A percentile compares a stretch with the other conserved stretches of the same genome.
Conservation (phyloP, 64 coral and sea anemone genomes). For the Montipora sp. region DNA sequence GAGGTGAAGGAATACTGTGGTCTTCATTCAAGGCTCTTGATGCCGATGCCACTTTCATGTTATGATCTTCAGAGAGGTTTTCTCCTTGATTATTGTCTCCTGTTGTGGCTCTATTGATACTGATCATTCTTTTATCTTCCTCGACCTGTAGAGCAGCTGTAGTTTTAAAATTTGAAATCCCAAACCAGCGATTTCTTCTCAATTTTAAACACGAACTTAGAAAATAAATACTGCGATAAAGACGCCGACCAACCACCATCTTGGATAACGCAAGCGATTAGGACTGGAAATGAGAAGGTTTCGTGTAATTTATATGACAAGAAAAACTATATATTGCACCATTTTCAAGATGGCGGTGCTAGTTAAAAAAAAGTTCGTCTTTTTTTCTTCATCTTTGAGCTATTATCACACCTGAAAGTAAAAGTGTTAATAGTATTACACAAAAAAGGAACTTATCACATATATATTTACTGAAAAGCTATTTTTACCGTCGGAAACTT, state of each 20-base stretch:
- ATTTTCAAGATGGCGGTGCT: conserved; percentile 53
- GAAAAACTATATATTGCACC: conserved; percentile 58
- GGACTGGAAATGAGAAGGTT: not conserved
- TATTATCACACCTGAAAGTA: not conserved
- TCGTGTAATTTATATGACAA: not conserved
- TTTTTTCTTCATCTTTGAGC: not conserved
- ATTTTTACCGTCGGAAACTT: not conserved
- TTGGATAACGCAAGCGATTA: not conserved
- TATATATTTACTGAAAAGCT: not conserved
- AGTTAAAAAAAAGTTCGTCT: not conserved
- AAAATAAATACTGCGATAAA: not conserved
- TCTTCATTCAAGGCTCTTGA: not conserved
- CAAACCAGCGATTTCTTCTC: not conserved
- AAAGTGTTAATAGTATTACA: not conserved
- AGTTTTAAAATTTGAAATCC: conserved; percentile 4
- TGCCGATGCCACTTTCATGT: not conserved
- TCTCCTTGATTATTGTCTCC: not conserved
- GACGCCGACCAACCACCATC: not conserved
- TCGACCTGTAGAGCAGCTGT: not conserved
- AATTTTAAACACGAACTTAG: not conserved
- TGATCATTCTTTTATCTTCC: not conserved
- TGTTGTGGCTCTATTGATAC: not conserved
- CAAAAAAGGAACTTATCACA: not conserved
- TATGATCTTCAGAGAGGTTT: not conserved
- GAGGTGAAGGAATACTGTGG: not conserved